Conservation (phyloP, 2,888 invertebrate species). For the Ametastegia equiseti region DNA sequence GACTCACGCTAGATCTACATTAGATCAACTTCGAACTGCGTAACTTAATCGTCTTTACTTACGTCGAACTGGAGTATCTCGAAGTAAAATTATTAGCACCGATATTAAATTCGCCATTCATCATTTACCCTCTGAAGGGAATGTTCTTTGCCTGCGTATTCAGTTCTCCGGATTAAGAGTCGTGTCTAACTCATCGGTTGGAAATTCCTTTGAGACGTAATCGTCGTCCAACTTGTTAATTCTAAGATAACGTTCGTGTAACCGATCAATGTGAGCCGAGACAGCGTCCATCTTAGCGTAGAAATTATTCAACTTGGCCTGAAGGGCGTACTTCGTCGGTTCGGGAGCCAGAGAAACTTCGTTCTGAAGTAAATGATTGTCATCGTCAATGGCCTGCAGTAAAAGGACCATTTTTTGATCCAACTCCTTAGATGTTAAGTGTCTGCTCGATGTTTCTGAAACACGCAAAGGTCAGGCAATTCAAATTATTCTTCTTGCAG, state of each 20-base stretch:
- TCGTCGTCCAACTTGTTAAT: constrained; percentile 56
- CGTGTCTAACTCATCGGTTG: background rate
- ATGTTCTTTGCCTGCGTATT: background rate
- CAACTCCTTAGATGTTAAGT: background rate
- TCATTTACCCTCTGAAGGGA: background rate
- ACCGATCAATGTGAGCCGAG: constrained; percentile 53
- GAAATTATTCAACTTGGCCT: constrained; percentile 41
- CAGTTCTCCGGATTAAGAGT: background rate
- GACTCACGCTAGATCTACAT: background rate
- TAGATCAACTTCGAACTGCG: too few species aligned
- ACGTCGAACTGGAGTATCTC: background rate
- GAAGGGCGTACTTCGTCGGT: background rate
- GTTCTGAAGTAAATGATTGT: background rate
- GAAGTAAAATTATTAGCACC: background rate
- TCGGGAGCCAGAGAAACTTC: background rate
- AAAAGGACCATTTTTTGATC: background rate
- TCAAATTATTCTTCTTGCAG: background rate
- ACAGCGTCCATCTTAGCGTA: constrained; percentile 54
- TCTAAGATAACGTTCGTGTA: constrained; percentile 54
- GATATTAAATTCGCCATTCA: background rate
- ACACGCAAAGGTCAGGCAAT: background rate
- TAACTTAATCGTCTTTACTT: background rate
- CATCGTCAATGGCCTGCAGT: background rate
- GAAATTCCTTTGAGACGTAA: constrained; percentile 56
- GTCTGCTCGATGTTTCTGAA: background rate